Evolutionary conservation across 2,113 vertebrate species (phyloP).

Genomic region (Pitta sordida): DNA sequence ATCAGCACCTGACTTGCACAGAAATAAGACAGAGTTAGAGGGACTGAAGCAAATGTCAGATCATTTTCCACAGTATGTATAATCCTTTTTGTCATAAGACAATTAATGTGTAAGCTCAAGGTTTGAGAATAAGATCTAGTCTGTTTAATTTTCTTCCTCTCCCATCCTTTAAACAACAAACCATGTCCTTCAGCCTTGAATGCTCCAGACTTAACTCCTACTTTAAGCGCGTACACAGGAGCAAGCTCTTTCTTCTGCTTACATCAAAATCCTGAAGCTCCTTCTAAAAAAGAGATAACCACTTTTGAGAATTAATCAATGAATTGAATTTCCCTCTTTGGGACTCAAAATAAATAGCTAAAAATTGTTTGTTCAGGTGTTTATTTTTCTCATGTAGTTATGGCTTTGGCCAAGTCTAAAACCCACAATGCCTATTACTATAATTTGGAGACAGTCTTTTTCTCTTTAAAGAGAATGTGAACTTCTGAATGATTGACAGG

Average conservation of each 20-base stretch:
- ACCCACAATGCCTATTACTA: background rate
- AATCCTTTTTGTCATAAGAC: background rate
- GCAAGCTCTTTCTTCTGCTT: background rate
- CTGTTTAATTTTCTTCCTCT: background rate
- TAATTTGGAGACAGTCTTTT: background rate
- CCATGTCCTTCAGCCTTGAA: background rate
- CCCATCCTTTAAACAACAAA: background rate
- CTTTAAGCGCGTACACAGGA: background rate
- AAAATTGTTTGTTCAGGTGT: background rate
- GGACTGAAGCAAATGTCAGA: background rate
- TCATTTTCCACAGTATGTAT: background rate
- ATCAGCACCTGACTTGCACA: background rate
- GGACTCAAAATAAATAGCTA: background rate
- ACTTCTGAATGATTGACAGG: conserved; percentile 21
- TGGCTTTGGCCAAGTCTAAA: background rate
- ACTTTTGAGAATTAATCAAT: background rate
- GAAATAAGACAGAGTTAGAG: background rate
- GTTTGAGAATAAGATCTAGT: background rate
- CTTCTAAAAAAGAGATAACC: background rate
- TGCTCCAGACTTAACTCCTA: background rate
- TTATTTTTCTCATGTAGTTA: background rate
- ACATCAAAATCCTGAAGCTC: background rate
- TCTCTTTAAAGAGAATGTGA: background rate
- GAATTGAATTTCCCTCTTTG: background rate
- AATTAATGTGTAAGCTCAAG: background rate